Percentiles rank a stretch among this genome's conserved stretches.
phyloP scores from a whole-genome alignment of 2,113 vertebrate species.

The Trogon surrucura region DNA sequence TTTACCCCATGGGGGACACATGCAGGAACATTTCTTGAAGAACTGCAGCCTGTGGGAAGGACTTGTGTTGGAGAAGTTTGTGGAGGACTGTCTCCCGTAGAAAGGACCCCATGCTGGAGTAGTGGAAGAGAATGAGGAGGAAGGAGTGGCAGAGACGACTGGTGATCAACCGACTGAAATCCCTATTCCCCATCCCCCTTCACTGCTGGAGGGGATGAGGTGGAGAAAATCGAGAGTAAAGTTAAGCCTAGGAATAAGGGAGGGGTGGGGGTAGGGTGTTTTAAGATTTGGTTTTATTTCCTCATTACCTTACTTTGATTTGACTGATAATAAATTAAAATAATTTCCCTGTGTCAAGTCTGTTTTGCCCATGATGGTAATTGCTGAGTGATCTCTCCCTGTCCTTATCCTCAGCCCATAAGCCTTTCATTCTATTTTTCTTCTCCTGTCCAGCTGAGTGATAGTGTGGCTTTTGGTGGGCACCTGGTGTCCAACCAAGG shows the following conservation, averaged over 20 bases:
- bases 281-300: neutral
- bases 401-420: neutral
- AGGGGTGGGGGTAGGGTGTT: neutral
- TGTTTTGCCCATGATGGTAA: neutral
- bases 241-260: neutral
- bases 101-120: rapidly evolving
- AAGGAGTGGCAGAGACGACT: neutral
- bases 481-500: neutral
- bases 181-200: rapidly evolving
- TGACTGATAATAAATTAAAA: neutral
- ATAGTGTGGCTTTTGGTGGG: neutral
- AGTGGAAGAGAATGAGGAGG: neutral
- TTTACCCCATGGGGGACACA: no score
- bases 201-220: rapidly evolving
- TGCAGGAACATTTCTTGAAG: neutral
- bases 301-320: neutral
- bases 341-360: neutral
- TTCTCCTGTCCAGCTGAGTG: neutral
- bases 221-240: neutral
- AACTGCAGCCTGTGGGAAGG: no score
- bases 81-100: rapidly evolving
- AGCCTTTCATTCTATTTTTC: neutral
- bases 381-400: neutral
- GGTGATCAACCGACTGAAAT: neutral
- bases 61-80: rapidly evolving